phyloP scores from a whole-genome alignment of 2,113 vertebrate species.

The Hyperopisus bebe region DNA sequence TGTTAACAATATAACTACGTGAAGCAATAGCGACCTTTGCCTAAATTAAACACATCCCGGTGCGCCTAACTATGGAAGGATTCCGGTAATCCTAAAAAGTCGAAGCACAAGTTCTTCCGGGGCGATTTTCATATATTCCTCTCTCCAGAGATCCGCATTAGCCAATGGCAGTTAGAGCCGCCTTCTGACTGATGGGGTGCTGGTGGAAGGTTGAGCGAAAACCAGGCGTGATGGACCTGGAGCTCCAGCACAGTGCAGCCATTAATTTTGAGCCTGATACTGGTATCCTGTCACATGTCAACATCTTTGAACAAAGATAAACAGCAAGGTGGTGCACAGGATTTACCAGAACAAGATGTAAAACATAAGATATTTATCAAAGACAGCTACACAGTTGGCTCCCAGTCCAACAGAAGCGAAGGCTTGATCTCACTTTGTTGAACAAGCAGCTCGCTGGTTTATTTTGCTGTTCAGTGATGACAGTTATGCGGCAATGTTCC shows the following conservation, averaged over 20 bases:
- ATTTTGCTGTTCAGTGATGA: neutral
- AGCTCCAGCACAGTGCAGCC: neutral
- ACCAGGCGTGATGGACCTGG: neutral
- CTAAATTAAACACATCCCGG: constrained; percentile 20
- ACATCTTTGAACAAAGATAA: neutral
- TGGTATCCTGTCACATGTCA: neutral
- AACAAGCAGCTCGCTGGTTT: neutral
- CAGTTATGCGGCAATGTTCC: neutral
- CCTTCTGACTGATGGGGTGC: neutral
- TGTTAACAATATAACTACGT: constrained; percentile 13
- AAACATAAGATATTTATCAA: neutral
- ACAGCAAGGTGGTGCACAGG: neutral
- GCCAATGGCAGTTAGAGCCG: no score
- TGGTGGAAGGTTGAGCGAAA: neutral
- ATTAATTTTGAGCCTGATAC: neutral
- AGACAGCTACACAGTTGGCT: neutral
- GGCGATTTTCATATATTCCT: constrained; percentile 15
- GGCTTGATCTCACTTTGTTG: neutral
- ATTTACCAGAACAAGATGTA: neutral
- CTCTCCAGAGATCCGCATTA: neutral
- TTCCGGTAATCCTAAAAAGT: constrained; percentile 1
- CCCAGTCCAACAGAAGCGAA: neutral
- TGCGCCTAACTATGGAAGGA: neutral
- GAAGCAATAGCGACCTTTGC: neutral
- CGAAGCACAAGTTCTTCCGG: neutral